Conservation (phyloP, 2,113 vertebrate species). For the Lipophrys pholis region DNA sequence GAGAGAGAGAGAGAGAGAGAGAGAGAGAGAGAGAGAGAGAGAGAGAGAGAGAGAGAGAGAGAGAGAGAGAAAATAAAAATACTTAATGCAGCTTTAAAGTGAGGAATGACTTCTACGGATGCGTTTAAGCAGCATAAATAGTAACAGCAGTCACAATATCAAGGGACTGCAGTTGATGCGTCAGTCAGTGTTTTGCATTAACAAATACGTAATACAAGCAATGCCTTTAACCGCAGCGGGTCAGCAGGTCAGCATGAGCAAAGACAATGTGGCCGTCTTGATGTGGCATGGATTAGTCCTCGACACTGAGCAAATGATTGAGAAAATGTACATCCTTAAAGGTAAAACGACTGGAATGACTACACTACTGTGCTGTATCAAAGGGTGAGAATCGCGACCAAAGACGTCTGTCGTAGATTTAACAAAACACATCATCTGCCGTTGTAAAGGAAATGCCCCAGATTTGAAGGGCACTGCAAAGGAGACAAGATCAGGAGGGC, state of each 20-base stretch:
- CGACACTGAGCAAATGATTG: slow-evolving; percentile 24
- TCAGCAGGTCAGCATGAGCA: slow-evolving; percentile 35
- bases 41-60: background rate
- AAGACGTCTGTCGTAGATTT: slow-evolving; percentile 29
- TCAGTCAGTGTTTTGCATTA: slow-evolving; percentile 40
- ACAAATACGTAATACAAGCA: slow-evolving; percentile 48
- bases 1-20: background rate
- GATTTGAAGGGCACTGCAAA: slow-evolving; percentile 18
- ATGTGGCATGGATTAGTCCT: slow-evolving; percentile 25
- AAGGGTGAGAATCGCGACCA: slow-evolving; percentile 21
- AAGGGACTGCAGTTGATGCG: slow-evolving; percentile 58
- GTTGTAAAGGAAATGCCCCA: slow-evolving; percentile 41
- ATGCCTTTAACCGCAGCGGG: slow-evolving; percentile 57
- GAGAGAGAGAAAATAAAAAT: slow-evolving; percentile 10
- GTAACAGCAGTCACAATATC: slow-evolving; percentile 68
- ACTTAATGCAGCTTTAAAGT: slow-evolving; percentile 69
- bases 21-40: background rate
- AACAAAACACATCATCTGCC: slow-evolving; percentile 31
- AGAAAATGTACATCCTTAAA: slow-evolving; percentile 47
- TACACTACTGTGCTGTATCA: slow-evolving; percentile 18
- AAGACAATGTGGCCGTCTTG: slow-evolving; percentile 33
- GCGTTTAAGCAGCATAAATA: slow-evolving; percentile 68
- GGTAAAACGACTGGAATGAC: slow-evolving; percentile 31
- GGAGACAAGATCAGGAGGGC: slow-evolving; percentile 26
- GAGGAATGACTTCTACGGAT: slow-evolving; percentile 73